These are phyloP conservation scores for Thereva unica DNA, from an alignment of 2,888 invertebrate species.

Conservation along the genomic window DNA sequence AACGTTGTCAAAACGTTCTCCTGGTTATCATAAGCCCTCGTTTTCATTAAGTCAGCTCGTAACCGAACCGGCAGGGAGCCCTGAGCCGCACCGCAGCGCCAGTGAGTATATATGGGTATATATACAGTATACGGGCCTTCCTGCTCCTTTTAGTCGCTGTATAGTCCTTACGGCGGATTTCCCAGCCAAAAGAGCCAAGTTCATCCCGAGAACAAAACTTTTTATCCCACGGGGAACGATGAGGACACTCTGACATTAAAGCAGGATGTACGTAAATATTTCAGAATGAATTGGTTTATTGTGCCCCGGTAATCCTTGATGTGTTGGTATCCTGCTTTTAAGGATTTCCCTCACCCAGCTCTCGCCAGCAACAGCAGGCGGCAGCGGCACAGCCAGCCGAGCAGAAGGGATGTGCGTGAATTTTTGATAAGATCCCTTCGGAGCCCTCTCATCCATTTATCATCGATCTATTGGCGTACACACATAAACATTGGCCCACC, in stretches of 20 bases:
- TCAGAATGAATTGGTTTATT: slow-evolving; percentile 35
- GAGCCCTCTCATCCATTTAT: slow-evolving; percentile 38
- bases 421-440: slow-evolving; percentile 36
- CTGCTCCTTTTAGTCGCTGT: slow-evolving; percentile 1
- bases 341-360: not conserved
- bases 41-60: slow-evolving; percentile 41
- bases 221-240: slow-evolving; percentile 32
- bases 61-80: slow-evolving; percentile 36
- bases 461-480: slow-evolving; percentile 40
- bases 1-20: slow-evolving; percentile 17
- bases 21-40: slow-evolving; percentile 21
- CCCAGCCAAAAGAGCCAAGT: not conserved
- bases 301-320: slow-evolving; percentile 23
- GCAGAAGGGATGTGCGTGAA: slow-evolving; percentile 26
- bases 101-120: no score
- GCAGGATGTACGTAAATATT: slow-evolving; percentile 31
- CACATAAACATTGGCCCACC: slow-evolving; percentile 26
- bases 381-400: not conserved
- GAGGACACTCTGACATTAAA: slow-evolving; percentile 26
- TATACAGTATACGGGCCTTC: no score
- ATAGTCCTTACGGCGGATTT: slow-evolving; percentile 5
- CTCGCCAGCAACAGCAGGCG: no score
- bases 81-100: not conserved
- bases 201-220: slow-evolving; percentile 23
- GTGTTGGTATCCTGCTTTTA: slow-evolving; percentile 18